Percentiles rank a stretch among this genome's conserved stretches.
These are phyloP conservation scores for Cynocephalus volans DNA, from an alignment of 2,113 vertebrate genomes.

Conservation along the genomic window DNA sequence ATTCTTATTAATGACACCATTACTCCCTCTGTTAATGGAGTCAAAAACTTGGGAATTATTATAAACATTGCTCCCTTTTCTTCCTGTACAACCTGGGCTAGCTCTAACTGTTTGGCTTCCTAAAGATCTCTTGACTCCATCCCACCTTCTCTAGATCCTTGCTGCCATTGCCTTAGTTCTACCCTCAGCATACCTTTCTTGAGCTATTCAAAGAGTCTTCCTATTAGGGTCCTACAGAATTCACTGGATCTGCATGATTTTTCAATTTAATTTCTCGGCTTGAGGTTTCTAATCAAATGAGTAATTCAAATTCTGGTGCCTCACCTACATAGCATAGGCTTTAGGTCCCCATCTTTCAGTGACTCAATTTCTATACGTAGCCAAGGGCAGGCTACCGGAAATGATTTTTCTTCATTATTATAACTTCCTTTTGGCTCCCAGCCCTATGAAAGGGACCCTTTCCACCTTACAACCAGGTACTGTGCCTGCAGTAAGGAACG, in stretches of 20 bases:
- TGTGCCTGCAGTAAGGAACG: background rate
- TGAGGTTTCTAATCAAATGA: slow-evolving; percentile 1
- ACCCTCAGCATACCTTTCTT: background rate
- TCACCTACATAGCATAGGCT: background rate
- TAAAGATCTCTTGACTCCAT: background rate
- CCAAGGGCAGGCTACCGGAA: background rate
- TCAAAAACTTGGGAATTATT: background rate
- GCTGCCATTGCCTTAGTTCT: background rate
- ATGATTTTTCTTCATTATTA: background rate
- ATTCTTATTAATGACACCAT: background rate
- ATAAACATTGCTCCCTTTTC: background rate
- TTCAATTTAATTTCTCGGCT: background rate
- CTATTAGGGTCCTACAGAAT: background rate
- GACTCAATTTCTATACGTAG: background rate
- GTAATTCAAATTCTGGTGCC: background rate
- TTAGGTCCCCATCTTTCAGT: background rate
- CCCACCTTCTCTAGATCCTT: background rate
- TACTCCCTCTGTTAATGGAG: background rate
- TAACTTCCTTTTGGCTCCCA: background rate
- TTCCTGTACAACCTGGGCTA: background rate
- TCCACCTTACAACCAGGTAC: background rate
- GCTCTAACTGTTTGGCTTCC: background rate
- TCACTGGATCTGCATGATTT: background rate
- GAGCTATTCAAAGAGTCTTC: background rate
- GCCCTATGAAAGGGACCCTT: background rate